Evolutionary conservation across 2,888 invertebrate genomes (phyloP), one percentile per base, ranked within the genome.

Genomic region (Sussaba pulchella): DNA sequence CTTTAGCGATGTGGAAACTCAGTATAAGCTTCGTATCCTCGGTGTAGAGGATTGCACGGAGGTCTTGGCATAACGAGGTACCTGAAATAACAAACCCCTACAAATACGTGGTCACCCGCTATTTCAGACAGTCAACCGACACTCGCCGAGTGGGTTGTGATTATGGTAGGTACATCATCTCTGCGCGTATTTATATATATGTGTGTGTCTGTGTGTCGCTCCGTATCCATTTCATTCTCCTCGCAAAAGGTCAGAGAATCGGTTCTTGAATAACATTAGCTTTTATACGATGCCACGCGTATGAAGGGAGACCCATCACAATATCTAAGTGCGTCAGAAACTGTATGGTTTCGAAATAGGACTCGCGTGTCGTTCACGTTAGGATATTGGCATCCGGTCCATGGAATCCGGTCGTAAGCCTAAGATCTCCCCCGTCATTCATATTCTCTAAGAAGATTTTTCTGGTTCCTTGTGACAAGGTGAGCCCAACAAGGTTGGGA

Each of bases 11-110:
- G 78, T 57, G 70, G 45, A 61, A 47, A 43, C 19, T 61, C 66
- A 54, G 64, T 41, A 41, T 41, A 41, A 26, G 17, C 14, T 19
- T 41, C 72, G 52, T 52, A n/a, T n/a, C 59, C 31, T 74, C 43
- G 72, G 70, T 66, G 36, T 17, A 12, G 36, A 52, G 39, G 39
- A 59, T 10, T 54, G 64, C 70, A 78, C 67, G 73, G 80, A 77
- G 83, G 73, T 45, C 64, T 77, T 72, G n/a, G 47, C 72, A 74
- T 81, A 84, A 85, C 84, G 84, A 85, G 85, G 81, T 78, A 85
- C 83, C 83, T 83, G 81, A 84, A 84, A 84, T 85, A 85, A 85
- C 82, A 82, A 85, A 82, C 81, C 74, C 64, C 67, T 70, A 14
- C 31, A 63, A 78, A 64, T 61, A 73, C 54, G 72, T 47, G 76